These are phyloP conservation scores for Promerops cafer DNA, from an alignment of 2,113 vertebrate species.

Conservation along the genomic window DNA sequence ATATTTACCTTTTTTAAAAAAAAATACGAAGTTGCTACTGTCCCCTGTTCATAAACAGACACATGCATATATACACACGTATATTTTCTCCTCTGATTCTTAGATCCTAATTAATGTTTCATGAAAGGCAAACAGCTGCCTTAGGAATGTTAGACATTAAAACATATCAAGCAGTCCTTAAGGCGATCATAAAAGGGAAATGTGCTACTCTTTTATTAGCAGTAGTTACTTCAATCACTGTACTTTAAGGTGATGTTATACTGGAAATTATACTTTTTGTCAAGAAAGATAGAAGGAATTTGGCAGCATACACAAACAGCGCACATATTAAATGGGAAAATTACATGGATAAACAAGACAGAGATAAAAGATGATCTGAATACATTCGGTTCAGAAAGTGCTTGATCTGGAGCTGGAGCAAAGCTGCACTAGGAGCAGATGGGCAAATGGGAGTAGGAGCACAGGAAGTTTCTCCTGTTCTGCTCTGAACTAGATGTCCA, in stretches of 20 bases:
- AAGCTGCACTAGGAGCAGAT: neutral
- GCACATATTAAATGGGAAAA: neutral
- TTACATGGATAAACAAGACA: neutral
- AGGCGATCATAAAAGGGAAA: neutral
- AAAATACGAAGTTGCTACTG: neutral
- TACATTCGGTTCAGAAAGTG: neutral
- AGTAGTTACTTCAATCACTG: neutral
- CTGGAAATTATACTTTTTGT: neutral
- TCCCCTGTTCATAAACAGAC: neutral
- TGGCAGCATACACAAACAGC: neutral
- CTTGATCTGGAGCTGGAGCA: neutral
- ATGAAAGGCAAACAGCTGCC: slow-evolving; percentile 16
- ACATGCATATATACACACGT: neutral
- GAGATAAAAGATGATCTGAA: neutral
- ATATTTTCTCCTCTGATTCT: neutral
- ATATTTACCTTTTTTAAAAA: neutral
- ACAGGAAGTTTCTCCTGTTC: neutral
- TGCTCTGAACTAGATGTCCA: neutral
- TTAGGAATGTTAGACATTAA: neutral
- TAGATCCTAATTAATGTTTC: slow-evolving; percentile 8
- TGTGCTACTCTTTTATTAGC: neutral
- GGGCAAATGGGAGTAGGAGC: neutral
- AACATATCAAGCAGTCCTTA: neutral
- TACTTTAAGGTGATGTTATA: neutral
- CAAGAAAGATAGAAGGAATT: neutral